Base-by-base conservation (phyloP, 1,140 invertebrate species). In the Solenopsis invicta region DNA sequence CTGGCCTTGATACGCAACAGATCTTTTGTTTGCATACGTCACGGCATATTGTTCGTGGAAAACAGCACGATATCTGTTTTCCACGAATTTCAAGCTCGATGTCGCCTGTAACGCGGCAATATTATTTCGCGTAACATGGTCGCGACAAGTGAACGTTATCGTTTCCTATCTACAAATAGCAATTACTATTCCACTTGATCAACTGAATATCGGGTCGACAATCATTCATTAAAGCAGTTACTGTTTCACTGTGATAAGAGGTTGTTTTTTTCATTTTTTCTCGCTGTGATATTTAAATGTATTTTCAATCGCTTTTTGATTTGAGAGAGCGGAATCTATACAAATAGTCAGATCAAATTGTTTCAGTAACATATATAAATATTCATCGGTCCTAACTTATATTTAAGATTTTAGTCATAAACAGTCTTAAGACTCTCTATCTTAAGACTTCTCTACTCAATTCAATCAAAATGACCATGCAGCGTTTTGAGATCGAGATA, bases 71-170 rank as follows among this genome's bases (percentile, higher is more conserved):
- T 24, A 24, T n/a, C 10, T 24, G 66, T 69, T 69, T 69, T 69
- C 12, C 66, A 48, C 12, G 13, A 69, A 69, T 69, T 69, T 69
- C 41, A 69, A 69, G 13, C 41, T 69, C 21, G 41, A 69, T 24
- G 29, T 67, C 64, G 13, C 21, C 66, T 50, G 41, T 67, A 41
- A 66, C 62, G 18, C 18, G 34, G 64, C 13, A n/a, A 29, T 50
- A 69, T 69, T 69, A 69, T 69, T 69, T 50, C 41, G 48, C 66
- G 45, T 29, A 45, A 45, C 64, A 67, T 41, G 21, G 4, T 69
- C 21, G 21, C 41, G 66, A 48, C 37, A 50, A 69, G 66, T 50
- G 21, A 69, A 69, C 41, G 21, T 66, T 66, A 41, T 41, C 34
- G 34, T 50, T 69, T 50, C 66, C 66, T 4, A 29, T 50, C 66